Evolutionary conservation across 2,113 vertebrate species (phyloP).

Genomic region (human (Homo sapiens)): DNA sequence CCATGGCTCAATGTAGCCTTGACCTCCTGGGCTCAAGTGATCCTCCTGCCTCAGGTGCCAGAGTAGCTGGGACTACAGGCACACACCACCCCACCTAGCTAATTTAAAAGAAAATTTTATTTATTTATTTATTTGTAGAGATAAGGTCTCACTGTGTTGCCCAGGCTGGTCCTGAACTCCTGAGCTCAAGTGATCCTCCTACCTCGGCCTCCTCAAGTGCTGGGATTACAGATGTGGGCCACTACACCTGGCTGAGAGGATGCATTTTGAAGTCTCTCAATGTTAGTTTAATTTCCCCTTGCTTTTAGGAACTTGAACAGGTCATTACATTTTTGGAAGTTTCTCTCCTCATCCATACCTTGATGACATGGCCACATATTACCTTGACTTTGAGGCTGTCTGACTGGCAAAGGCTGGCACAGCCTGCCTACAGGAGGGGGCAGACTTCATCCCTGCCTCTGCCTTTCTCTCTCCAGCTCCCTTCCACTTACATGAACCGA

Average conservation of each 20-base stretch:
- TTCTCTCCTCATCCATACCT: not conserved
- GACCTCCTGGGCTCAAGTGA: too few species aligned
- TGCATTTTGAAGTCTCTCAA: not conserved
- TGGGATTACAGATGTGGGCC: too few species aligned
- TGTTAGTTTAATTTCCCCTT: not conserved
- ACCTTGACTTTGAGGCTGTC: not conserved
- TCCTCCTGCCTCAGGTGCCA: too few species aligned
- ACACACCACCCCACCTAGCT: too few species aligned
- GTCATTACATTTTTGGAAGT: not conserved
- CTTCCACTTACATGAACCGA: fast-evolving
- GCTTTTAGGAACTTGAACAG: not conserved
- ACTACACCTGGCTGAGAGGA: not conserved
- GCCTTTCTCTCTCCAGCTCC: not conserved
- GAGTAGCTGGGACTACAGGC: too few species aligned
- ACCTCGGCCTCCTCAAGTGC: too few species aligned
- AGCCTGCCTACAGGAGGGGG: fast-evolving
- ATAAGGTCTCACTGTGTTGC: too few species aligned
- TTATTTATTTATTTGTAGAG: too few species aligned
- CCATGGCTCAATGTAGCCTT: too few species aligned
- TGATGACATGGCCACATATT: fast-evolving
- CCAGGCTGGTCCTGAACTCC: too few species aligned
- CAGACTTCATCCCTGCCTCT: not conserved
- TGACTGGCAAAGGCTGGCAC: not conserved
- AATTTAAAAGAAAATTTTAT: too few species aligned
- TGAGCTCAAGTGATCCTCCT: too few species aligned